Percentiles rank a stretch among this genome's conserved stretches.
Conservation (phyloP, 2,888 invertebrate species). For the Myathropa florea region DNA sequence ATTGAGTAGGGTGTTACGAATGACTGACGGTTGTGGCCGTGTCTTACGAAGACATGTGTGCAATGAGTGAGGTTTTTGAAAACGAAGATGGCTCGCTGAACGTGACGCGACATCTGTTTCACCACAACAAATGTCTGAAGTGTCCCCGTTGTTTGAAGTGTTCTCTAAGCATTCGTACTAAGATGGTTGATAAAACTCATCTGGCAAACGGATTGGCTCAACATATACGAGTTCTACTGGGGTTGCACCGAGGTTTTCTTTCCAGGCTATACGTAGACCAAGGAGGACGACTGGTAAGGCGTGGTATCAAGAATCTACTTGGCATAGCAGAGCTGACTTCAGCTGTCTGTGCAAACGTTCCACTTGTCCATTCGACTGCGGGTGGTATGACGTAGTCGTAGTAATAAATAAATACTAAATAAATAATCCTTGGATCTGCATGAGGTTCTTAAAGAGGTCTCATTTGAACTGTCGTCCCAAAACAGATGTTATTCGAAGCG, state of each 20-base stretch:
- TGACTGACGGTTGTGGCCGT: constrained; percentile 3
- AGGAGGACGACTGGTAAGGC: constrained; percentile 35
- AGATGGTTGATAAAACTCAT: neutral
- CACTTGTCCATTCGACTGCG: constrained; percentile 77
- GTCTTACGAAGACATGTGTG: constrained; percentile 8
- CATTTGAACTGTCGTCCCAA: no score
- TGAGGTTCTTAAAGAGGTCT: no score
- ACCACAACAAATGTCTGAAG: neutral
- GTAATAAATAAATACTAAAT: no score
- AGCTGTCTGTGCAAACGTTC: constrained; percentile 73
- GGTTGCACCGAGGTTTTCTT: constrained; percentile 33
- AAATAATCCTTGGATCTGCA: no score
- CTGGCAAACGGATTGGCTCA: neutral
- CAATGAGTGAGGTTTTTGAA: neutral
- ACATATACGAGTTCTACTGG: constrained; percentile 23
- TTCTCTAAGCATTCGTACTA: neutral
- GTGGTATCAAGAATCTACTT: constrained; percentile 44
- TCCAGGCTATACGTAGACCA: constrained; percentile 27
- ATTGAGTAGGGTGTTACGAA: neutral
- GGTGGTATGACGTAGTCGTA: constrained; percentile 19
- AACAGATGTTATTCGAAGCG: no score
- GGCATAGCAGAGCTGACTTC: constrained; percentile 52
- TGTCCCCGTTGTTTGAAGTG: no score
- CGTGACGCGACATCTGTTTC: neutral
- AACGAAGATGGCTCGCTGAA: neutral